Base-by-base conservation (phyloP, 1,140 invertebrate species). In the Leucophenga varia region DNA sequence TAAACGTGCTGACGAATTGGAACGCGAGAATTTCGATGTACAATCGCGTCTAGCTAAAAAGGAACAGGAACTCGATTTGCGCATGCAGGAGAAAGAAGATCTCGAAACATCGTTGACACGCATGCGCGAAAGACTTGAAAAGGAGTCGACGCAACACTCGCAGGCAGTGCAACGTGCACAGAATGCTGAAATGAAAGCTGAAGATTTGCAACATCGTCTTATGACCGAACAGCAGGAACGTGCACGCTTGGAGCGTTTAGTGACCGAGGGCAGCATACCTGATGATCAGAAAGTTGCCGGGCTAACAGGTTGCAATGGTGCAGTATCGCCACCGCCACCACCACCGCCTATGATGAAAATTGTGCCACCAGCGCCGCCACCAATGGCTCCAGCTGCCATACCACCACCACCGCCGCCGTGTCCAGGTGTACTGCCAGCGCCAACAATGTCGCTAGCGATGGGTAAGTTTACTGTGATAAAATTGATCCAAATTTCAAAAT, bases 81-180 rank as follows among this genome's bases (percentile, higher is more conserved):
- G 87, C 67, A 86, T 84, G 35, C 91, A 95, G 68, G 93, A 96
- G 79, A 92, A 92, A 73, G 93, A 96, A 79, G 93, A 97, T 72
- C 78, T 95, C 47, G 90, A 95, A 74, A 84, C 88, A 10, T 89
- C 87, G 46, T 78, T 95, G 36, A 77, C 83, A 1, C 84, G 93
- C 53, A 85, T 95, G 54, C 93, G 94, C 69, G 89, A 92, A 57
- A 83, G 93, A 37, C 76, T 97, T 7, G 94, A 97, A 71, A 89
- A 91, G 59, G 93, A 97, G 76, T 89, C 89, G 0, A 85, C 89
- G 1, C 82, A 86, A 36, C 88, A 95, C 61, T 86, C 91, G 59
- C 92, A 97, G 78, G 86, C 90, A 0, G 87, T 89, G 56, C 89
- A 93, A 76, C 84, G 86, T 39, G 81, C 86, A 43, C 79, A 84